Percentiles rank a stretch among this genome's conserved stretches.
phyloP scores from a whole-genome alignment of 2,113 vertebrate species.

The Pardalotus punctatus region DNA sequence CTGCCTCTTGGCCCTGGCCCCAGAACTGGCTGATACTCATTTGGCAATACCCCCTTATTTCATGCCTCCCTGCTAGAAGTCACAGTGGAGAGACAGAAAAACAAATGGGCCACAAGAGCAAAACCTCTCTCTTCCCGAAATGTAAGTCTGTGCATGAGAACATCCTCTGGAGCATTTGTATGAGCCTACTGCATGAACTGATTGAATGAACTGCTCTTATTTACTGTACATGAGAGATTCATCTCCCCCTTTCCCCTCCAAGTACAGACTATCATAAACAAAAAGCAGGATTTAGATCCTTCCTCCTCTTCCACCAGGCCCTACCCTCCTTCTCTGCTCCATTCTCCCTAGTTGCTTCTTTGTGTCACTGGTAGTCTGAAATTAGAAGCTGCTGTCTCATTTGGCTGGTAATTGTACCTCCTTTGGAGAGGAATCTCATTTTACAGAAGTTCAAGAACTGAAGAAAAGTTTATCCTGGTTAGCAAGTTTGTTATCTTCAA shows the following conservation, averaged over 20 bases:
- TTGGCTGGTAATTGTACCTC: neutral
- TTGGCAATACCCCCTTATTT: constrained; percentile 8
- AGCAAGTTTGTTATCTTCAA: neutral
- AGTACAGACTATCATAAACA: neutral
- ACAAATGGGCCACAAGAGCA: neutral
- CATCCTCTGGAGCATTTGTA: neutral
- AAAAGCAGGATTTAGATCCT: neutral
- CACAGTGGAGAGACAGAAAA: neutral
- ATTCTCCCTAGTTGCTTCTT: neutral
- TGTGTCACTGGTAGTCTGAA: neutral
- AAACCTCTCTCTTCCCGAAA: neutral
- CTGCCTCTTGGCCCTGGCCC: neutral
- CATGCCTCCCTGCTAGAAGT: neutral
- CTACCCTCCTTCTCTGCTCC: neutral
- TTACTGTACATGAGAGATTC: neutral
- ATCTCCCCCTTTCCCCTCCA: neutral
- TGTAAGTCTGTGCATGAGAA: neutral
- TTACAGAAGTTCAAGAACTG: neutral
- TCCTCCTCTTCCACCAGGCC: neutral
- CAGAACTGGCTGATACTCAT: neutral
- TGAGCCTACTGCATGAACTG: neutral
- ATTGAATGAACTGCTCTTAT: neutral
- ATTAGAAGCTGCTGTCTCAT: neutral
- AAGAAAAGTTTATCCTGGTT: neutral
- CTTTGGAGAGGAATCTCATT: neutral